These are phyloP conservation scores for Metacarcinus magister DNA, from an alignment of 2,888 invertebrate genomes.

Conservation along the genomic window DNA sequence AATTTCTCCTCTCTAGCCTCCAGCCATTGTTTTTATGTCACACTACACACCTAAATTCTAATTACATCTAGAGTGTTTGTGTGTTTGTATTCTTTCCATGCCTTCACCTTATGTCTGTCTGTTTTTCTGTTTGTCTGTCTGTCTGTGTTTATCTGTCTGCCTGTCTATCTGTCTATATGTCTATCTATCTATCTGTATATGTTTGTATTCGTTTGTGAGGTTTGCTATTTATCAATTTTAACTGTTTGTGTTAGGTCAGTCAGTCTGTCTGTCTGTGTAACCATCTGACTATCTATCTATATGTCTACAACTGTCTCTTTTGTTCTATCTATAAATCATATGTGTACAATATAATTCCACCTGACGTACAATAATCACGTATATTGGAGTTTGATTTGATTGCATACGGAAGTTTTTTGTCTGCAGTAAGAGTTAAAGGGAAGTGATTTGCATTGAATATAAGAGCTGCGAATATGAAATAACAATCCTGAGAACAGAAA, in stretches of 20 bases:
- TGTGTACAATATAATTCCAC: background rate
- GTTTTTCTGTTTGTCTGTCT: too few species aligned
- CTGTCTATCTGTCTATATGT: too few species aligned
- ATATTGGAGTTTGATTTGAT: background rate
- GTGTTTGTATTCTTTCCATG: background rate
- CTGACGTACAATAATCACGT: background rate
- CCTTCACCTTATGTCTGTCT: background rate
- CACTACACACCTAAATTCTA: background rate
- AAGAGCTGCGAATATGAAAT: background rate
- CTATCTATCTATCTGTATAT: too few species aligned
- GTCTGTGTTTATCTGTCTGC: too few species aligned
- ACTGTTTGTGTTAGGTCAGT: too few species aligned
- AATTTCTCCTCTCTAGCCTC: background rate
- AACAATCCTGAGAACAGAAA: background rate
- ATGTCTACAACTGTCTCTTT: background rate
- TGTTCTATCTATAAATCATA: background rate
- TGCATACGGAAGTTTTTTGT: background rate
- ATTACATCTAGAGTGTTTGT: background rate
- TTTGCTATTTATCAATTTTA: too few species aligned
- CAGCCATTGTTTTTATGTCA: background rate
- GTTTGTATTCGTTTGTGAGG: too few species aligned
- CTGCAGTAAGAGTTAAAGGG: background rate
- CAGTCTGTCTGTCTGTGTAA: background rate
- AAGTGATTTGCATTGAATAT: background rate
- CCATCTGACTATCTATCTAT: background rate